Percentiles rank a stretch among this genome's conserved stretches.
Conservation (phyloP, 2,888 invertebrate species). For the Hirtodrosophila duncani region DNA sequence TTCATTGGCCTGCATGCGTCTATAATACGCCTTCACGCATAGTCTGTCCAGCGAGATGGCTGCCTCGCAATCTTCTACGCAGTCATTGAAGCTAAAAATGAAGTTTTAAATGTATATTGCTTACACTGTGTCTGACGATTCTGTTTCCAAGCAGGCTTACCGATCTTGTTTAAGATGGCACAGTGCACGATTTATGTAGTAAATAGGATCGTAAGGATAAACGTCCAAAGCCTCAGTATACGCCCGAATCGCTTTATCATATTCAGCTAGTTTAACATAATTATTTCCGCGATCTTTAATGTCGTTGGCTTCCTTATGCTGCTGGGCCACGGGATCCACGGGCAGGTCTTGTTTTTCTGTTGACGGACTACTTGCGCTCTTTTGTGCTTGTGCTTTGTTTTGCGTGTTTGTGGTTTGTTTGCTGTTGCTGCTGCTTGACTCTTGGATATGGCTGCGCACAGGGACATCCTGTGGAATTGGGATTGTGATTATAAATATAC, state of each 20-base stretch:
- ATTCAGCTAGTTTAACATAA: conserved; percentile 87
- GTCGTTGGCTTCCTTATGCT: conserved; percentile 66
- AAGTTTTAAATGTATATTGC: not conserved
- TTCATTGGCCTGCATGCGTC: conserved; percentile 88
- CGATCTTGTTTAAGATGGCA: conserved; percentile 89
- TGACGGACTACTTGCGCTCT: conserved; percentile 35
- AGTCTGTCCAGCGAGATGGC: conserved; percentile 87
- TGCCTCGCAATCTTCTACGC: conserved; percentile 85
- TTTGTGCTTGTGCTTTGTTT: not conserved
- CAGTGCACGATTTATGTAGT: conserved; percentile 92
- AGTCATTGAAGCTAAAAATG: conserved; percentile 58
- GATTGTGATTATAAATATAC: not conserved
- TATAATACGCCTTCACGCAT: conserved; percentile 90
- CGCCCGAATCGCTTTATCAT: conserved; percentile 89
- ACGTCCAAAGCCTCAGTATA: conserved; percentile 93
- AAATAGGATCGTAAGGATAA: conserved; percentile 87
- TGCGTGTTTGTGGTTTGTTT: not conserved
- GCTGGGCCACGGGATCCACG: conserved; percentile 49
- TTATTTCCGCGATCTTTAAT: conserved; percentile 85
- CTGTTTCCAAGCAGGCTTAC: conserved; percentile 80
- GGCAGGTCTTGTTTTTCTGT: conserved; percentile 66
- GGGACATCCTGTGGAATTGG: conserved; percentile 34
- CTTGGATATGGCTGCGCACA: conserved; percentile 54
- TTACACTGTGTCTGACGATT: too few relatives aligned
- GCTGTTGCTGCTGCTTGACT: conserved; percentile 2